Evolutionary conservation across 2,888 invertebrate genomes (phyloP).

Genomic region (Dusona sp.): DNA sequence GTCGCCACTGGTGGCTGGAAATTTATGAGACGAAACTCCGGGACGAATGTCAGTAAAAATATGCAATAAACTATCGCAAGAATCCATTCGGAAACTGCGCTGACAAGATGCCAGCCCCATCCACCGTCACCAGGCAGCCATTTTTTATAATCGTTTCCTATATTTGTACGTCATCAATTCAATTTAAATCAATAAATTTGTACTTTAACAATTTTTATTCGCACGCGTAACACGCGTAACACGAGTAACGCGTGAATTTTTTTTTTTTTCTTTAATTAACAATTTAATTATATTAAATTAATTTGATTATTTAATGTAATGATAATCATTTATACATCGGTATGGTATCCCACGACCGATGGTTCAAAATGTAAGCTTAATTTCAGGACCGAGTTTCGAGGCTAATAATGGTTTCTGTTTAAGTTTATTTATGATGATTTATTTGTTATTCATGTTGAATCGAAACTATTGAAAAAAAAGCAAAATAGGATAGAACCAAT

Average conservation of each 20-base stretch:
- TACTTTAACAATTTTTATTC: background rate
- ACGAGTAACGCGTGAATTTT: no score
- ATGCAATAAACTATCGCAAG: constrained; percentile 85
- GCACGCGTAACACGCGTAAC: background rate
- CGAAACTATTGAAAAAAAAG: background rate
- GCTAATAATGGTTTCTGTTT: background rate
- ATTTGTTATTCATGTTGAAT: background rate
- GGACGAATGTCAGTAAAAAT: constrained; percentile 86
- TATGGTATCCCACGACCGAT: background rate
- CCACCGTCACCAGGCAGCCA: constrained; percentile 86
- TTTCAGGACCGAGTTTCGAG: background rate
- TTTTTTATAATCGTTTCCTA: constrained; percentile 84
- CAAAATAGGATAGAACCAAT: background rate
- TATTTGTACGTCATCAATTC: constrained; percentile 6
- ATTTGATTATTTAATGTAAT: background rate
- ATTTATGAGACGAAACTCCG: constrained; percentile 85
- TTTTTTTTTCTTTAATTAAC: background rate
- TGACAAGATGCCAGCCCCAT: constrained; percentile 85
- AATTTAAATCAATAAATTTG: no score
- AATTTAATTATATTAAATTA: background rate
- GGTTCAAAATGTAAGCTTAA: background rate
- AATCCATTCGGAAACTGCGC: constrained; percentile 86
- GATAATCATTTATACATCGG: background rate
- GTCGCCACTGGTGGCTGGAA: constrained; percentile 76
- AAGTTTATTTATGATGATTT: background rate